Evolutionary conservation across 2,888 invertebrate species (phyloP).

Genomic region (Chydorus sphaericus): DNA sequence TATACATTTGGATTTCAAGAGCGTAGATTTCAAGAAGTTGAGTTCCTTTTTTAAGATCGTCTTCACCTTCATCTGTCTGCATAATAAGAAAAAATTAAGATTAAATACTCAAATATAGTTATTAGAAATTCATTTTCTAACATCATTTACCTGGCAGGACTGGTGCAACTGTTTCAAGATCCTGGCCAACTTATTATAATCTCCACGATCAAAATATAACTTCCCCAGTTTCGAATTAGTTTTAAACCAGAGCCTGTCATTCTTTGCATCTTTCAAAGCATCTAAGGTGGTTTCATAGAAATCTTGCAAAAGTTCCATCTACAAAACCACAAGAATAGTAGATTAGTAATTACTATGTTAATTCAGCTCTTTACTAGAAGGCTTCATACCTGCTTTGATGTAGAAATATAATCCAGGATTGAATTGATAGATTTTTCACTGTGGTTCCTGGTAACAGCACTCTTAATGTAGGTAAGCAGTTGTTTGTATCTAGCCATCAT

Average conservation of each 20-base stretch:
- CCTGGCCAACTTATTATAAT: conserved; percentile 85
- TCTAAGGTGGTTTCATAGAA: conserved; percentile 95
- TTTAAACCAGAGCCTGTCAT: conserved; percentile 98
- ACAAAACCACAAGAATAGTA: conserved; percentile 15
- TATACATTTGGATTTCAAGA: conserved; percentile 99
- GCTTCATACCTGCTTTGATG: conserved; percentile 89
- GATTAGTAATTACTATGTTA: not conserved
- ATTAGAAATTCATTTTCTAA: not conserved
- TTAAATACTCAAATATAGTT: conserved; percentile 1
- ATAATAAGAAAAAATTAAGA: not conserved
- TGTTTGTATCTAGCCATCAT: conserved; percentile 95
- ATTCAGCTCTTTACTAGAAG: no score
- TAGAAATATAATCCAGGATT: conserved; percentile 96
- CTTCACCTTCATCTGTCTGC: conserved; percentile 93
- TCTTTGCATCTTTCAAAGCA: conserved; percentile 92
- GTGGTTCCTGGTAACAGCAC: conserved; percentile 96
- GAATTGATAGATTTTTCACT: conserved; percentile 99
- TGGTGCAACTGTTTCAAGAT: conserved; percentile 93
- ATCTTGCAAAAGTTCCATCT: conserved; percentile 95
- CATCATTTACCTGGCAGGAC: conserved; percentile 67
- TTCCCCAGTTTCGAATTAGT: conserved; percentile 98
- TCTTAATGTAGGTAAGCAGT: conserved; percentile 93
- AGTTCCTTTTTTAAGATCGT: conserved; percentile 93
- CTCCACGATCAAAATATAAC: conserved; percentile 89
- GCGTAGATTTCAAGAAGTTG: conserved; percentile 97